A percentile compares a stretch with the other conserved stretches of the same genome.
phyloP scores from a whole-genome alignment of 2,113 vertebrate genomes.

The Ailurus styani region DNA sequence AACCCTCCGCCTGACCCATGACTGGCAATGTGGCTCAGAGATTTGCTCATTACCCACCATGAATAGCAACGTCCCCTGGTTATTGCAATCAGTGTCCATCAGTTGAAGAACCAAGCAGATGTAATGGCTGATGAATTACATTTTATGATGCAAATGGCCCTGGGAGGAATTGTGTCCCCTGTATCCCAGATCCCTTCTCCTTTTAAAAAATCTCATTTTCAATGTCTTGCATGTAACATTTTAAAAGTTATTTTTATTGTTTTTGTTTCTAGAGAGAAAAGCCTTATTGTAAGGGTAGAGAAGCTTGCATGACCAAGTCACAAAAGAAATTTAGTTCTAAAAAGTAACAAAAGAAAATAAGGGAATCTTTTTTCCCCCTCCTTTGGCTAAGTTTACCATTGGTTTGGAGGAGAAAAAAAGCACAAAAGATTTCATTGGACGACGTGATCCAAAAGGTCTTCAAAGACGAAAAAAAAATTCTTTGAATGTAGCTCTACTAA shows the following conservation, averaged over 20 bases:
- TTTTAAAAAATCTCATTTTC: constrained; percentile 55
- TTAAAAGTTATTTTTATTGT: constrained; percentile 43
- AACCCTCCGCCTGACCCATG: not conserved
- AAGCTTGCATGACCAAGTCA: constrained; percentile 18
- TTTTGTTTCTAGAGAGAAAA: constrained; percentile 38
- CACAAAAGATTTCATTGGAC: constrained; percentile 72
- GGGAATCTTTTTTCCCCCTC: not conserved
- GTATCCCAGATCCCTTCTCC: constrained; percentile 53
- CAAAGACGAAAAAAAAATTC: constrained; percentile 75
- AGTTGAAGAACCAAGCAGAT: constrained; percentile 15
- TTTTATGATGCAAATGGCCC: constrained; percentile 76
- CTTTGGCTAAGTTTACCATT: constrained; percentile 3
- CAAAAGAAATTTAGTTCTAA: constrained; percentile 23
- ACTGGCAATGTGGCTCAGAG: not conserved
- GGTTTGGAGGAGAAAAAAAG: not conserved
- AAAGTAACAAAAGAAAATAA: constrained; percentile 1
- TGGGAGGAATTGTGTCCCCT: constrained; percentile 47
- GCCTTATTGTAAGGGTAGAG: constrained; percentile 1
- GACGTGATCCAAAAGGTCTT: constrained; percentile 71
- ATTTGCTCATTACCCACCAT: constrained; percentile 26
- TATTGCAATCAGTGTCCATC: constrained; percentile 59
- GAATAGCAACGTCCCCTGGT: constrained; percentile 50
- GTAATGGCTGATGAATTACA: constrained; percentile 51
- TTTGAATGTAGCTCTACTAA: constrained; percentile 77
- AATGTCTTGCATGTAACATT: constrained; percentile 33